Evolutionary conservation across 2,113 vertebrate species (phyloP).

Genomic region (Sminthopsis crassicaudata): DNA sequence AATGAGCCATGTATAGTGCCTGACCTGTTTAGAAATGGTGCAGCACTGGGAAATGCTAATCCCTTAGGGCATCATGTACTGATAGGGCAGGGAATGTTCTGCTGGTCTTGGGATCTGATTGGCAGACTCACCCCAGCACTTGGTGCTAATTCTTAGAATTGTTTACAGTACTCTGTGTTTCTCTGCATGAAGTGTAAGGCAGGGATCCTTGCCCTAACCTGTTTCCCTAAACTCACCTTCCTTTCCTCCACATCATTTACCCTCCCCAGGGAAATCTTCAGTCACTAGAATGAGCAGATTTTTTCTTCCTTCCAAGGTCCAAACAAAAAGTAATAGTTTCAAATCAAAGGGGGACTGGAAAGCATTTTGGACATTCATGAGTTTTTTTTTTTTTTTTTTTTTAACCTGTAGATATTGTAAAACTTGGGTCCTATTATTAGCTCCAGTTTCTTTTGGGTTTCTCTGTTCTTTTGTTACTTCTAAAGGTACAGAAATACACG

Average conservation of each 20-base stretch:
- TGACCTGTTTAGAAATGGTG: slow-evolving; percentile 35
- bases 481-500: neutral
- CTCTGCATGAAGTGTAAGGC: fast-evolving
- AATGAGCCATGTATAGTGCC: neutral
- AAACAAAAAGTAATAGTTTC: neutral
- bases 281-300: neutral
- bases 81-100: slow-evolving; percentile 18
- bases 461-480: neutral
- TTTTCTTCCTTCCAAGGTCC: neutral
- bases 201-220: fast-evolving
- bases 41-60: slow-evolving; percentile 34
- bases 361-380: neutral
- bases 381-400: neutral
- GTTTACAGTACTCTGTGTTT: slow-evolving; percentile 51
- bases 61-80: slow-evolving; percentile 20
- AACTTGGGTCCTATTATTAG: neutral
- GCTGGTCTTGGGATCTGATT: slow-evolving; percentile 44
- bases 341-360: neutral
- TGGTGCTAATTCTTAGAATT: slow-evolving; percentile 48
- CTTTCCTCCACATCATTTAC: neutral
- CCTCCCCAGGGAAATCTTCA: neutral
- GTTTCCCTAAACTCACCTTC: neutral
- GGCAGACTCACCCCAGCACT: slow-evolving; percentile 28
- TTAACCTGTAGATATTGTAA: neutral
- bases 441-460: neutral